phyloP scores from a whole-genome alignment of 37 sponge, comb jelly and placozoan genomes.

The Ephydatia muelleri region DNA sequence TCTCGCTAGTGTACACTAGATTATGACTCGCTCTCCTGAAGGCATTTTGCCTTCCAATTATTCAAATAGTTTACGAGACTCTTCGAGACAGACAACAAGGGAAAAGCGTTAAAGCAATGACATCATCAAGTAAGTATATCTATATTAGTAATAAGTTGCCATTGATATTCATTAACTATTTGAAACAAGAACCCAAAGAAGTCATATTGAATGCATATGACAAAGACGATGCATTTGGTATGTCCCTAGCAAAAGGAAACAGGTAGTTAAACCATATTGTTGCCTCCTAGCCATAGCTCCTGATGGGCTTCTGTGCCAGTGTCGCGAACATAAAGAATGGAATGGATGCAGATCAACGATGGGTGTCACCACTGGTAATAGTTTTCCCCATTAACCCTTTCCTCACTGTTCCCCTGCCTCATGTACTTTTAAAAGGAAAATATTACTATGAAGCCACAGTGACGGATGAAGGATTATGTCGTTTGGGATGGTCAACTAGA shows the following conservation, averaged over 20 bases:
- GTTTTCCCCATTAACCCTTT: no score
- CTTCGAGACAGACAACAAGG: conserved; percentile 57
- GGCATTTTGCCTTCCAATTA: conserved; percentile 93
- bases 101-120: neutral
- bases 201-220: conserved; percentile 64
- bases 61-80: conserved; percentile 92
- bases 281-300: conserved; percentile 71
- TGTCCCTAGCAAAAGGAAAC: no score
- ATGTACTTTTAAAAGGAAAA: conserved; percentile 33
- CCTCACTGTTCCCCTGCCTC: neutral
- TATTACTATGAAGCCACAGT: conserved; percentile 92
- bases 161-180: neutral
- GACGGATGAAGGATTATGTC: conserved; percentile 95
- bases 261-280: no score
- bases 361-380: conserved; percentile 67
- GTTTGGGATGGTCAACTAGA: conserved; percentile 89
- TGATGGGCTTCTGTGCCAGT: conserved; percentile 90
- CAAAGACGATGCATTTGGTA: conserved; percentile 75
- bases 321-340: conserved; percentile 82
- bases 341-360: conserved; percentile 76
- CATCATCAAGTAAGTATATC: neutral
- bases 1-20: neutral
- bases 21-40: conserved; percentile 4
- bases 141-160: neutral
- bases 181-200: conserved; percentile 11